These are phyloP conservation scores for Cancer borealis DNA, from an alignment of 2,888 invertebrate genomes.

Conservation along the genomic window DNA sequence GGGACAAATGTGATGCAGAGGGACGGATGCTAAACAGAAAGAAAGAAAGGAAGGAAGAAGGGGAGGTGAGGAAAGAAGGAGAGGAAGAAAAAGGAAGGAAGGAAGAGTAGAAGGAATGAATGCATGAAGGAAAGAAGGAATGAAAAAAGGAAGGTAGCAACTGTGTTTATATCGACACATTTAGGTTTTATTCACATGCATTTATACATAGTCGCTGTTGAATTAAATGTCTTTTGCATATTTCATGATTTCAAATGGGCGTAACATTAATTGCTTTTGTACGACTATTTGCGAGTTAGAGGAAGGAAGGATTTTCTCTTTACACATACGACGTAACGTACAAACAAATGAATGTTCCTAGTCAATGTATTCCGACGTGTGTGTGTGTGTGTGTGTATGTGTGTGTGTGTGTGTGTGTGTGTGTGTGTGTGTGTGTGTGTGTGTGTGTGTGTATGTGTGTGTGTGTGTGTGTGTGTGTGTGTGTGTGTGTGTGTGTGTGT, in stretches of 20 bases:
- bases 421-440: conserved; percentile 13
- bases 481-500: conserved; percentile 20
- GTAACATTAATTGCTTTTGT: not conserved
- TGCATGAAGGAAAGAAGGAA: not conserved
- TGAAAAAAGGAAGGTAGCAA: not conserved
- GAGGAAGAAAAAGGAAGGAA: no score
- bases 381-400: not conserved
- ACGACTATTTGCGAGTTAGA: not conserved
- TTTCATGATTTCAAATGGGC: not conserved
- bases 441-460: not conserved
- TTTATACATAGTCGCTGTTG: not conserved
- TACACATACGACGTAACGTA: not conserved
- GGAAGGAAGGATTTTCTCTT: not conserved
- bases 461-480: conserved; percentile 9
- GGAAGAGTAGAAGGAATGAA: no score
- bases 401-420: not conserved
- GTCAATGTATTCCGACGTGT: not conserved
- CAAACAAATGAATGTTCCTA: not conserved
- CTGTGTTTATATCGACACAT: not conserved
- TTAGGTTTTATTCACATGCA: not conserved
- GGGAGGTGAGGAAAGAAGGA: not conserved
- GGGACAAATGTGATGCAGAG: not conserved
- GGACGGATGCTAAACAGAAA: not conserved
- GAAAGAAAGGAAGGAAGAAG: not conserved
- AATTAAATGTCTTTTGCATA: not conserved